A percentile compares a stretch with the other conserved stretches of the same genome.
Evolutionary conservation across 2,888 invertebrate genomes (phyloP).

Genomic region (Ochlodes sylvanus): DNA sequence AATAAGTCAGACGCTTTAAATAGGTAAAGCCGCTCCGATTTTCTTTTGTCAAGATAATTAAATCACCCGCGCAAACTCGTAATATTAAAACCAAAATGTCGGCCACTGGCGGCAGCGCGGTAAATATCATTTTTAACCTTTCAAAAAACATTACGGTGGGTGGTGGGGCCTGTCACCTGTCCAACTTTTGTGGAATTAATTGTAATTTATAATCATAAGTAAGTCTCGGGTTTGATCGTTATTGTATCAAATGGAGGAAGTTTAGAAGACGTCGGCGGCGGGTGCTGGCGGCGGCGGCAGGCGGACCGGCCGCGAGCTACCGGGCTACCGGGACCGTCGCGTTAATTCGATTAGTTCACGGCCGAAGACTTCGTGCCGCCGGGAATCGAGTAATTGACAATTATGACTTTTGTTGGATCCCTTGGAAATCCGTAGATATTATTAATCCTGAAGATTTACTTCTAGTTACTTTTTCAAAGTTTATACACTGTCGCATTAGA

Average conservation of each 20-base stretch:
- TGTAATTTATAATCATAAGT: slow-evolving; percentile 20
- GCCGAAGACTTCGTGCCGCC: not conserved
- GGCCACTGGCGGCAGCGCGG: not conserved
- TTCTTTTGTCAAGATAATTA: not conserved
- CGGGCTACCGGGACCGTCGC: not conserved
- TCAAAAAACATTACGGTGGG: not conserved
- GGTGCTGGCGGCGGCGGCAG: not conserved
- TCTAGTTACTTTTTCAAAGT: not conserved
- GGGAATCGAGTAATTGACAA: slow-evolving; percentile 19
- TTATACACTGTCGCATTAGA: not conserved
- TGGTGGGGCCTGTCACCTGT: not conserved
- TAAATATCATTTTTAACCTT: slow-evolving; percentile 6
- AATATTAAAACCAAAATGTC: not conserved
- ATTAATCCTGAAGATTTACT: not conserved
- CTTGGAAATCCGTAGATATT: not conserved
- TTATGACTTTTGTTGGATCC: slow-evolving; percentile 15
- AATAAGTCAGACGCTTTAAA: not conserved
- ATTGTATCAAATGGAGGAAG: slow-evolving; percentile 3
- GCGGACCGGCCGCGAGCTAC: too few relatives aligned
- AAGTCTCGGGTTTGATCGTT: slow-evolving; percentile 15
- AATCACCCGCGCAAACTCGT: not conserved
- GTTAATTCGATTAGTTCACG: slow-evolving; percentile 19
- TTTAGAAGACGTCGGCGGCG: not conserved
- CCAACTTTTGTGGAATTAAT: slow-evolving; percentile 5
- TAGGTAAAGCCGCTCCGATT: not conserved